Base-by-base conservation (phyloP, 2,888 invertebrate species). In the Panzeria rudis region DNA sequence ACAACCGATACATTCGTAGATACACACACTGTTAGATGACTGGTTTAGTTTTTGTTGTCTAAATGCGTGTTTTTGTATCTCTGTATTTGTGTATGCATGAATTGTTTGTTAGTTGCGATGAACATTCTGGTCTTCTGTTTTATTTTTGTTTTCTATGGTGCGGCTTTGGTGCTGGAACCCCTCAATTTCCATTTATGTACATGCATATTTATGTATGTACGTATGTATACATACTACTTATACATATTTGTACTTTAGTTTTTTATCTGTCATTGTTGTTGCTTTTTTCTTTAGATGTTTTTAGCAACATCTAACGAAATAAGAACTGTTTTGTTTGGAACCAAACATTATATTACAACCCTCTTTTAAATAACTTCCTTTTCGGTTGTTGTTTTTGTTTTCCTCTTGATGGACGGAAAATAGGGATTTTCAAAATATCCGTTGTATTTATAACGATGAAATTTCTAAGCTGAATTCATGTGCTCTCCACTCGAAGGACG, bases 401-500 rank as follows among this genome's bases (percentile, higher is more conserved):
- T 62, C 20, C 25, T 72, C 4, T 44, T 71, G 38, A 23, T 44
- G 25, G 13, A 47, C 44, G 69, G 25, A 82, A 68, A 69, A 69
- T 61, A 47, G 3, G 56, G 35, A 15, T 80, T 66, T 54, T 17
- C 38, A 11, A 54, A 41, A 61, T 68, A 85, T 69, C 50, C 85
- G 69, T 25, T 20, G 17, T 38, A 47, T 44, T 20, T 71, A 50
- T 44, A n/a, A 11, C 68, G 50, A 41, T 69, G 75, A 59, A 44
- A 78, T 73, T 75, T 69, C 44, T 38, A n/a, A 68, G 52, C 80
- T 50, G 38, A 50, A 80, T 54, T 17, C 17, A 17, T 76, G 77
- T 85, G 77, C 47, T 73, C 44, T 73, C 83, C 88, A 88, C 89
- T 90, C 89, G 89, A 90, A 90, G 89, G 89, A 89, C 89, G 88